These are phyloP conservation scores for Euglossa dilemma DNA, from an alignment of 1,140 invertebrate species.

Conservation along the genomic window DNA sequence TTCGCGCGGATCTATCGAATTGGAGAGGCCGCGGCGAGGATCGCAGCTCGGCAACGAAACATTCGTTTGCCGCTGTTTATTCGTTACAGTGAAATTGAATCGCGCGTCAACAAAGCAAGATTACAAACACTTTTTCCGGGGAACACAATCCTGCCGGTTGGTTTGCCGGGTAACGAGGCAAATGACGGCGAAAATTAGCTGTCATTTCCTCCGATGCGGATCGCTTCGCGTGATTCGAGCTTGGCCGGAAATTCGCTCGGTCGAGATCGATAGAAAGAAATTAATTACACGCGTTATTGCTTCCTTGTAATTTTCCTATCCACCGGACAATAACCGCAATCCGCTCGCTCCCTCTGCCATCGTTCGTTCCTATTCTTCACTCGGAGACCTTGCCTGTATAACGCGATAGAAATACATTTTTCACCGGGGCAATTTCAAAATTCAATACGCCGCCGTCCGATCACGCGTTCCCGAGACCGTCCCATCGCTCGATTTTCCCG, in stretches of 20 bases:
- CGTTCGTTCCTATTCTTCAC: background rate
- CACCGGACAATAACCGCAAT: background rate
- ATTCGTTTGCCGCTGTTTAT: constrained; percentile 64
- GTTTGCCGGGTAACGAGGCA: constrained; percentile 44
- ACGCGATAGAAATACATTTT: too few relatives aligned
- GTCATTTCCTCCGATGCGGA: constrained; percentile 18
- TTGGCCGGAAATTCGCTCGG: background rate
- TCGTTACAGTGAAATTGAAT: constrained; percentile 76
- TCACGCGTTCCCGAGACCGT: too few relatives aligned
- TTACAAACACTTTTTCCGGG: constrained; percentile 68
- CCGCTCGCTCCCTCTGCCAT: background rate
- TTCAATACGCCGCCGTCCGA: too few relatives aligned
- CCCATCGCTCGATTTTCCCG: too few relatives aligned
- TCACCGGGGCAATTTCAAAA: too few relatives aligned
- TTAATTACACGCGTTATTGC: background rate
- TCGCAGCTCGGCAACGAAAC: constrained; percentile 1
- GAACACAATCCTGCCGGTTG: constrained; percentile 35
- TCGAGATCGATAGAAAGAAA: background rate
- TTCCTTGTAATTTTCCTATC: background rate
- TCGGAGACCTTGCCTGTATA: too few relatives aligned
- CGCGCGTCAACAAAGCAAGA: constrained; percentile 72
- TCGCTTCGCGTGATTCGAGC: background rate
- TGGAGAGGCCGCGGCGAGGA: background rate
- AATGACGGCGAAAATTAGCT: constrained; percentile 56
- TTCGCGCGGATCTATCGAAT: constrained; percentile 55